phyloP scores from a whole-genome alignment of 1,140 invertebrate species.

The Drosophila chauvacae region DNA sequence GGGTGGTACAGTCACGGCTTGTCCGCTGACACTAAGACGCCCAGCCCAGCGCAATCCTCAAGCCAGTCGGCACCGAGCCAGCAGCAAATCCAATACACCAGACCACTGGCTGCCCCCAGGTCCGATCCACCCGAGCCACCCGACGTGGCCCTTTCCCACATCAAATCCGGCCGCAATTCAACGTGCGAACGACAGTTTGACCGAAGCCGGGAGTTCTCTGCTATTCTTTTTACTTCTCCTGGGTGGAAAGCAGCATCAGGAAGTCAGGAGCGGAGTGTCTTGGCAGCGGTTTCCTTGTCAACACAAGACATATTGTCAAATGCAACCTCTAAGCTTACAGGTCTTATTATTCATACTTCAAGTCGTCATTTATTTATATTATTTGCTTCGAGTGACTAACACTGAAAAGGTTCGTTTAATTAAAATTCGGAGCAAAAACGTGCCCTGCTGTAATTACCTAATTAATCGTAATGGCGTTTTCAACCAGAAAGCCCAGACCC shows the following conservation, averaged over 20 bases:
- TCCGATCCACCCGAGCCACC: slow-evolving; percentile 6
- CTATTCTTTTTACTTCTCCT: slow-evolving; percentile 53
- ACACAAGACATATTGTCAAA: background rate
- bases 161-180: slow-evolving; percentile 68
- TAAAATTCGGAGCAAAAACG: background rate
- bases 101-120: slow-evolving; percentile 18
- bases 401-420: background rate
- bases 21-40: slow-evolving; percentile 80
- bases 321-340: background rate
- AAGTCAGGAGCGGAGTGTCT: slow-evolving; percentile 37
- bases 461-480: background rate
- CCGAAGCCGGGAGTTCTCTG: slow-evolving; percentile 48
- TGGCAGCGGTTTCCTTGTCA: background rate
- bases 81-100: slow-evolving; percentile 78
- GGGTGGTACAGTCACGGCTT: slow-evolving; percentile 57
- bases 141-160: background rate
- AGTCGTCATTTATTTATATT: background rate
- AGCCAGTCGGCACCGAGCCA: slow-evolving; percentile 50
- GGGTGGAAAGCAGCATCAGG: slow-evolving; percentile 56
- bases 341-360: background rate
- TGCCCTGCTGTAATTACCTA: background rate
- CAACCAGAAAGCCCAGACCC: background rate
- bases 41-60: slow-evolving; percentile 50
- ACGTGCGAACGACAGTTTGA: slow-evolving; percentile 82
- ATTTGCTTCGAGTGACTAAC: background rate